phyloP scores from a whole-genome alignment of 2,888 invertebrate genomes.

The Ochlodes sylvanus region DNA sequence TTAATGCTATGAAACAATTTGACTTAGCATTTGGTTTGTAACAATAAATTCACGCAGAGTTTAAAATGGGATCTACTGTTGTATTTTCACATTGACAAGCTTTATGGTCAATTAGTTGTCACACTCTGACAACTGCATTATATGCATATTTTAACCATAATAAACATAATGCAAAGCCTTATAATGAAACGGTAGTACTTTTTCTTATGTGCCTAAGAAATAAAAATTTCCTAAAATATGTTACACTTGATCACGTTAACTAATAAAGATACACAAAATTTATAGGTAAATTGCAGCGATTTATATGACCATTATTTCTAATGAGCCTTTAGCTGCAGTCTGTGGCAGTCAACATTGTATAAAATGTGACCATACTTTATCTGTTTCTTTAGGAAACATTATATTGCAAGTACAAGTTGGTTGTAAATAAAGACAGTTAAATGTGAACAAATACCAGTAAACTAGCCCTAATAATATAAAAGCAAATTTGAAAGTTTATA shows the following conservation, averaged over 20 bases:
- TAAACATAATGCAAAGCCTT: conserved; percentile 66
- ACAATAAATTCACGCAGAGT: conserved; percentile 70
- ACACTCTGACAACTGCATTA: conserved; percentile 51
- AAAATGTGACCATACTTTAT: conserved; percentile 4
- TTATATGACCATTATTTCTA: conserved; percentile 7
- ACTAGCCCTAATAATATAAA: conserved; percentile 77
- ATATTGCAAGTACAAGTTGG: conserved; percentile 41
- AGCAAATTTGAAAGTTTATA: conserved; percentile 77
- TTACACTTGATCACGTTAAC: conserved; percentile 75
- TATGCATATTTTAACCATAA: conserved; percentile 58
- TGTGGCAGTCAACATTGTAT: conserved; percentile 2
- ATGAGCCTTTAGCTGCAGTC: not conserved
- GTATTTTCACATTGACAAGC: conserved; percentile 55
- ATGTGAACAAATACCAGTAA: conserved; percentile 62
- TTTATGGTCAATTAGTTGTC: conserved; percentile 46
- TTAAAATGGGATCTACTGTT: conserved; percentile 61
- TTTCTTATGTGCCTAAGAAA: conserved; percentile 80
- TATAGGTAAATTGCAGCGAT: conserved; percentile 1
- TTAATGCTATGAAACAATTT: conserved; percentile 83
- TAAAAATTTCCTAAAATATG: conserved; percentile 79
- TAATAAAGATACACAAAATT: conserved; percentile 48
- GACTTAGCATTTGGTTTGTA: conserved; percentile 81
- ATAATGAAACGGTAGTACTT: conserved; percentile 76
- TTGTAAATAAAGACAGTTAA: conserved; percentile 58
- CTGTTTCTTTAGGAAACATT: not conserved